Evolutionary conservation across 64 coral and sea anemone genomes (phyloP), one percentile per base, ranked within the genome.

Genomic region (Pachyseris speciosa): DNA sequence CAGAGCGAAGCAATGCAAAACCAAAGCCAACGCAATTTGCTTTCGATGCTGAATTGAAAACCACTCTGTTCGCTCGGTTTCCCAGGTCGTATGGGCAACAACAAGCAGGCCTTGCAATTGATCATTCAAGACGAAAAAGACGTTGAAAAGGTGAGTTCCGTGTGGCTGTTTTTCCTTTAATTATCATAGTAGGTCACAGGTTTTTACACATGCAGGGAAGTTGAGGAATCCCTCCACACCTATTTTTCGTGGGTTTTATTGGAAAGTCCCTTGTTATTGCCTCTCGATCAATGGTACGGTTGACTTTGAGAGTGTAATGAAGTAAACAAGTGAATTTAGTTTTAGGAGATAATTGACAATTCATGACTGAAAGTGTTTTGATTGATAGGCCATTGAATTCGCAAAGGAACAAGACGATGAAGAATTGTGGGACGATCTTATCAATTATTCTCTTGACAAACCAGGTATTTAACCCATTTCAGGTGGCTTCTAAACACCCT

Each of bases 371-470:
- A 0, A 78, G 4, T 65, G 20, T 88, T 45, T 83, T 51, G 64
- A 45, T 24, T 27, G 28, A 26, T 53, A 99, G 97, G 97, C 97
- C 2, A 99, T 99, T 73, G 90, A 95, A 33, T 99, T 99, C 72
- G 94, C 88, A 25, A 99, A 93, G 58, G 97, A 99, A 55, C 94
- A 99, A 44, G 77, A 95, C 52, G 97, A 99, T 34, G 90, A 93
- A 42, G 97, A 99, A 29, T 80, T 99, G 43, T 99, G 97, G 97
- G 97, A 99, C 55, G 97, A 95, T 85, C 83, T 99, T 4, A 99
- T 99, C 65, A 95, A 88, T 59, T 99, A 94, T 95, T 99, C 97
- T 40, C 94, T 99, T 73, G 93, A 99, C 39, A 99, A 99, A 87
- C 96, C 97, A 83, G 93, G 97, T 99, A 90, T 49, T 59, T 58